Percentiles rank a stretch among this genome's conserved stretches.
phyloP scores from a whole-genome alignment of 2,113 vertebrate species.

The Heteronetta atricapilla region DNA sequence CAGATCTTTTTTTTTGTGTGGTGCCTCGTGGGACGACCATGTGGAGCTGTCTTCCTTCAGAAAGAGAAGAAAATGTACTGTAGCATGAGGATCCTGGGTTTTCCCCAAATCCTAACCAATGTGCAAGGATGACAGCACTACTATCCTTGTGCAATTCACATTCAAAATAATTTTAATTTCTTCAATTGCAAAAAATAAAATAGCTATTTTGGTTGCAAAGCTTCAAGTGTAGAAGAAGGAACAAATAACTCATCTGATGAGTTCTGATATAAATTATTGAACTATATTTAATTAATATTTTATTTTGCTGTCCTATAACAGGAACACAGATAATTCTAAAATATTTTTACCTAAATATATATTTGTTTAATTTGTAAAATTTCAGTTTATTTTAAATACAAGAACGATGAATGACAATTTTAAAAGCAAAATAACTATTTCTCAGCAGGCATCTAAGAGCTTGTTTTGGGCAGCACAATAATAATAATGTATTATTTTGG shows the following conservation, averaged over 20 bases:
- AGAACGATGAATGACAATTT: neutral
- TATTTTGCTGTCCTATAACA: neutral
- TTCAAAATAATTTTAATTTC: neutral
- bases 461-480: neutral
- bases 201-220: neutral
- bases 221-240: neutral
- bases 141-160: neutral
- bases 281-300: neutral
- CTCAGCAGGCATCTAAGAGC: neutral
- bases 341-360: neutral
- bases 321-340: neutral
- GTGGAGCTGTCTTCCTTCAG: neutral
- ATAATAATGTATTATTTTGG: neutral
- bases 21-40: neutral
- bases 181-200: neutral
- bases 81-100: accelerated
- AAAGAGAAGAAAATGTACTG: neutral
- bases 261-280: conserved; percentile 1
- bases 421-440: neutral
- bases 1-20: neutral
- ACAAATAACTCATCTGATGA: neutral
- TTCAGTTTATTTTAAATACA: neutral
- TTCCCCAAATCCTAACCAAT: neutral
- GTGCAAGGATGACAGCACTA: neutral
- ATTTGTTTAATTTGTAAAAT: neutral